Evolutionary conservation across 1,140 invertebrate species (phyloP), one percentile per base, ranked within the genome.

Genomic region (Plutomurus gul): DNA sequence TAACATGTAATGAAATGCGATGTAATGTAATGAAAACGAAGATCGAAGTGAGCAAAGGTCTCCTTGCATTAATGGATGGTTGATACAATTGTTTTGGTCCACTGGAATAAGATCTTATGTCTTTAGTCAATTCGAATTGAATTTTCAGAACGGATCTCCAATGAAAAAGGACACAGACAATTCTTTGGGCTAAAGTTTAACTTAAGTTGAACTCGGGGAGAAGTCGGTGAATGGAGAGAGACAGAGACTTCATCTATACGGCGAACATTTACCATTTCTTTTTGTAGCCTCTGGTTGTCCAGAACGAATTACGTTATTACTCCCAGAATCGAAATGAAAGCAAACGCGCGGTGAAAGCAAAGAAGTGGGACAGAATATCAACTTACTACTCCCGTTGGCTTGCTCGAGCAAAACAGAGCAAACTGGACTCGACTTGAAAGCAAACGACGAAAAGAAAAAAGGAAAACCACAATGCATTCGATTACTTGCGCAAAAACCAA

Each of bases 401-500:
- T 65, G 10, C 18, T 60, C 11, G 13, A 65, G 30, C 22, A 8
- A 65, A 65, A 65, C 30, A 33, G 30, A 18, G 56, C 27, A 65
- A 65, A 27, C 56, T 33, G 27, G 56, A 65, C 47, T 47, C 0
- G 8, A 46, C n/a, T n/a, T 51, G 20, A 27, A 65, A 18, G 56
- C 25, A 16, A 30, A 65, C 13, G 56, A 65, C 18, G 11, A 49
- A 49, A 49, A 16, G 46, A 27, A 33, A 65, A 27, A 65, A n/a
- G n/a, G 56, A 65, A 65, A 65, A 65, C 56, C 56, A 65, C 56
- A 65, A 51, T 33, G 56, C 30, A 25, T 65, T 65, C 56, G 56
- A 65, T 65, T 65, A 65, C 56, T 65, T 65, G 56, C 56, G 56
- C 56, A 65, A 65, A 65, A 65, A 27, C 56, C 56, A 65, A 65